Base-by-base conservation (phyloP, 2,797 vertebrate species). In the Atherinosoma microstoma region DNA sequence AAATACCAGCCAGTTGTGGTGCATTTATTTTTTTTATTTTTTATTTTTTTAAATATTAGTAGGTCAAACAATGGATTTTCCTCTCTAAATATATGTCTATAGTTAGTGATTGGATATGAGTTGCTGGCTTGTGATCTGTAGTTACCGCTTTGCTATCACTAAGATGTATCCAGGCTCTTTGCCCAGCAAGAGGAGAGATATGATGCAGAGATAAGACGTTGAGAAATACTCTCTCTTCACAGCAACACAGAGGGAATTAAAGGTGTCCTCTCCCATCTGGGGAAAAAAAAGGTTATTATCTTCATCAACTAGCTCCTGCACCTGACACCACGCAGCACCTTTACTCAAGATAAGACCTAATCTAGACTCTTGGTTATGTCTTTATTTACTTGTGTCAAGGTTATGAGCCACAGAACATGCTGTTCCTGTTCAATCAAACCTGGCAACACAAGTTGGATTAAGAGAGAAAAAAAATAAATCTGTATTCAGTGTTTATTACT, bases 271-370 rank as follows among this genome's bases (percentile, higher is more conserved):
- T 88, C 74, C 83, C 82, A 79, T 84, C 70, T 73, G 57, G 58
- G 57, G 75, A 74, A 69, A 58, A 78, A 86, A 89, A 89, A 83
- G 81, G 86, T 89, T 93, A 90, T 93, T 91, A 93, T 94, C 92
- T 92, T 88, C 88, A 92, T 93, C 90, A 91, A 81, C 80, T 81
- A 64, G 78, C 78, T 77, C 65, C 82, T 83, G 75, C 84, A 89
- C 84, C 90, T 92, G 88, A 94, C 87, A 87, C 82, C 84, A 81
- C 70, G 73, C 76, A 79, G 84, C 88, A 91, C 89, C 90, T 91
- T 94, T 90, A 90, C 87, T 91, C 87, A 90, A 94, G 93, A 95
- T 93, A 95, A 93, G 90, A 93, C 89, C 90, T 93, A 93, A 94
- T 94, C 93, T 94, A 82, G 87, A 90, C 87, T 84, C 84, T 87